Base-by-base conservation (phyloP, 2,888 invertebrate species). In the Parochlus steinenii region DNA sequence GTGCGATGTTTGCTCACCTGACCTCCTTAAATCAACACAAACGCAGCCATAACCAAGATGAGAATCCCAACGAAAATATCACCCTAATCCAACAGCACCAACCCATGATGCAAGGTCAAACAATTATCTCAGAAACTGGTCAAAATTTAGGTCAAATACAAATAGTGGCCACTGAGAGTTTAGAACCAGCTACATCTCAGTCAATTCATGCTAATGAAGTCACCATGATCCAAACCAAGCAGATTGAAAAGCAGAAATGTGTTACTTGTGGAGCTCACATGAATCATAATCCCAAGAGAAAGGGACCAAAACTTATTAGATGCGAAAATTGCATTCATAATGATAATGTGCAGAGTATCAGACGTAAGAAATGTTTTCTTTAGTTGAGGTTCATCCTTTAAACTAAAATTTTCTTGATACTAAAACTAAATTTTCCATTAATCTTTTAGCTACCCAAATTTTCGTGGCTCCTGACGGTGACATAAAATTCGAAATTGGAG, bases 1-100 rank as follows among this genome's bases (percentile, higher is more conserved):
- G 83, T 28, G 62, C 83, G 40, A 82, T 82, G 67, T 86, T 85
- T 55, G 78, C 79, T 2, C 83, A 85, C 52, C 65, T 83, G 42
- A 72, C 79, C 30, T 56, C 83, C 39, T 60, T 85, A n/a, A 83
- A 81, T 59, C 81, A 85, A 49, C 85, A 85, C 56, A 86, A 85
- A 61, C 69, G 82, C 45, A 74, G 79, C 49, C 82, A 82, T 52
- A 71, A 74, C 39, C 69, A 69, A 46, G 56, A 57, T 10, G 70
- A 64, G 40, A 65, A 55, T 42, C 47, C 44, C 11, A 46, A 47
- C 20, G 48, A 51, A 29, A 62, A 66, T 33, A 69, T 71, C 41
- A 63, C 69, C 10, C 70, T 71, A 17, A 69, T 71, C 15, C 46
- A 26, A 5, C 31, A 31, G 31, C 31, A 29, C 4, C 37, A 40